Conservation (phyloP, 2,113 vertebrate species). For the Pipa parva region DNA sequence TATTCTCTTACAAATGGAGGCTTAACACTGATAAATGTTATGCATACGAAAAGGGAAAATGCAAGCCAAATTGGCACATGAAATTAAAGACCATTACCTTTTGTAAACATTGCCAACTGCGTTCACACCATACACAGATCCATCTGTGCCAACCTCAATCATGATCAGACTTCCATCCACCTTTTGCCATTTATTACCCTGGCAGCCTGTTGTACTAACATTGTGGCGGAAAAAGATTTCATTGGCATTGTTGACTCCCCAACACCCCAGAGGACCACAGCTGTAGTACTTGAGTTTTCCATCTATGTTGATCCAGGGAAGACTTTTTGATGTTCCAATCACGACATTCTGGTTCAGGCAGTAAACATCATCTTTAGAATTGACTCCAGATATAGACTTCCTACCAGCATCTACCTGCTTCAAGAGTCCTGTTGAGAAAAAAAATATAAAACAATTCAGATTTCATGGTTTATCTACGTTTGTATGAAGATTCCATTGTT, state of each 20-base stretch:
- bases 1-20: too few relatives aligned
- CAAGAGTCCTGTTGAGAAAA: not conserved
- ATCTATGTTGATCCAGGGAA: not conserved
- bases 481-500: too few relatives aligned
- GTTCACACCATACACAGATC: slow-evolving; percentile 37
- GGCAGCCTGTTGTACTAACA: not conserved
- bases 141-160: slow-evolving; percentile 42
- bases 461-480: too few relatives aligned
- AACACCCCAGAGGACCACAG: slow-evolving; percentile 4
- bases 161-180: slow-evolving; percentile 18
- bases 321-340: not conserved
- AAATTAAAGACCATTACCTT: slow-evolving; percentile 40
- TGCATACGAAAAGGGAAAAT: too few relatives aligned
- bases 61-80: too few relatives aligned
- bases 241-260: slow-evolving; percentile 1
- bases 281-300: slow-evolving; percentile 5
- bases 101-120: slow-evolving; percentile 3
- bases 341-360: not conserved
- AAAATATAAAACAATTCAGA: not conserved
- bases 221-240: not conserved
- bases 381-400: not conserved
- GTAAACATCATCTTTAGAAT: not conserved
- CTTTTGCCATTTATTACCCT: not conserved
- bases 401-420: not conserved
- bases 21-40: too few relatives aligned